Evolutionary conservation across 2,888 invertebrate genomes (phyloP).

Genomic region (Teinopalpus imperialis): DNA sequence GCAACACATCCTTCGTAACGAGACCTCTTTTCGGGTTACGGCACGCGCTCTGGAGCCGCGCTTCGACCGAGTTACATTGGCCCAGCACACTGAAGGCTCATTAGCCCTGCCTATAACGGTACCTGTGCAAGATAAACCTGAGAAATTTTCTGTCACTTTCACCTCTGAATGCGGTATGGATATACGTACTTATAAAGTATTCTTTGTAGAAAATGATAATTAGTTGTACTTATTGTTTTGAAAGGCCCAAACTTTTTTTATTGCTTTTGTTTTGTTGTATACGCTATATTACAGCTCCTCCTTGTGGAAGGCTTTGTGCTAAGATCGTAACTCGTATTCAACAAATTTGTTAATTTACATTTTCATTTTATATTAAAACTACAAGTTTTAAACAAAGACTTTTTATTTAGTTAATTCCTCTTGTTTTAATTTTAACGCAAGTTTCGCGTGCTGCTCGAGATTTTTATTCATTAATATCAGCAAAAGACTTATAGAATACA

Average conservation of each 20-base stretch:
- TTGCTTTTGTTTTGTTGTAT: too few relatives aligned
- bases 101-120: conserved; percentile 55
- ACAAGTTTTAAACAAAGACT: too few relatives aligned
- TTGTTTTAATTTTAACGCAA: neutral
- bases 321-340: too few relatives aligned
- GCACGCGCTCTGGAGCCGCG: conserved; percentile 52
- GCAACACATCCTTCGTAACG: conserved; percentile 55
- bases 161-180: conserved; percentile 73
- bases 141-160: conserved; percentile 62
- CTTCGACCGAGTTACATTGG: conserved; percentile 48
- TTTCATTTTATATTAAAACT: too few relatives aligned
- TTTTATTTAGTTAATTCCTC: too few relatives aligned
- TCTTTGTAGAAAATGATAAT: conserved; percentile 45
- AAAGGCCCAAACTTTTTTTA: too few relatives aligned
- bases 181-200: conserved; percentile 62
- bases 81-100: conserved; percentile 51
- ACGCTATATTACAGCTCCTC: too few relatives aligned
- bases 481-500: conserved; percentile 5
- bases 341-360: too few relatives aligned
- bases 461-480: neutral
- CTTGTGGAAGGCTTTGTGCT: too few relatives aligned
- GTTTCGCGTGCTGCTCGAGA: conserved; percentile 14
- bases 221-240: too few relatives aligned
- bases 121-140: conserved; percentile 47
- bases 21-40: conserved; percentile 49